phyloP scores from a whole-genome alignment of 92 coral and sea anemone genomes.

The Zoanthus sansibaricus region DNA sequence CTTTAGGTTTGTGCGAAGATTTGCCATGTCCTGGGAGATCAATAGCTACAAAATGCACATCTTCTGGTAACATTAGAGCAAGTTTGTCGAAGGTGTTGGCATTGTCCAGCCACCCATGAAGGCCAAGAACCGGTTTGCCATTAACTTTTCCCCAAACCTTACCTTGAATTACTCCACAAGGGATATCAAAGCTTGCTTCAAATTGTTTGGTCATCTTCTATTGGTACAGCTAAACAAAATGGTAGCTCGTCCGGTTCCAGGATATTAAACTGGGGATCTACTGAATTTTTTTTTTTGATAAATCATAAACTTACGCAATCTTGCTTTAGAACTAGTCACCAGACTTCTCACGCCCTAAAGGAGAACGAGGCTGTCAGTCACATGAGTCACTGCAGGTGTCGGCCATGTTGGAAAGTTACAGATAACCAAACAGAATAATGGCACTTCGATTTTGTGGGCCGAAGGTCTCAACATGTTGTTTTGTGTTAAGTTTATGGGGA shows the following conservation, averaged over 20 bases:
- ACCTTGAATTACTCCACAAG: conserved; percentile 82
- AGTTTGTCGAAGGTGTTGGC: conserved; percentile 79
- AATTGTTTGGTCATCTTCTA: not conserved
- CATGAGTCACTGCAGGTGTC: conserved; percentile 58
- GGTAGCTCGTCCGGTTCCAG: not conserved
- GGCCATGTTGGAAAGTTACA: conserved; percentile 72
- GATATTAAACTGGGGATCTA: no score
- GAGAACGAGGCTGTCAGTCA: conserved; percentile 56
- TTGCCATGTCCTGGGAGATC: conserved; percentile 87
- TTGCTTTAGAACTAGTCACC: not conserved
- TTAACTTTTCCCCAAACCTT: conserved; percentile 72
- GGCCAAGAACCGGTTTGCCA: conserved; percentile 74
- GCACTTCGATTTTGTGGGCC: conserved; percentile 90
- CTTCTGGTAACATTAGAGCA: conserved; percentile 68
- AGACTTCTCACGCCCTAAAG: conserved; percentile 5
- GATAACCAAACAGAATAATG: conserved; percentile 18
- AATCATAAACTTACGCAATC: not conserved
- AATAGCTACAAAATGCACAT: conserved; percentile 69
- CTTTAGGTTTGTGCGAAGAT: conserved; percentile 75
- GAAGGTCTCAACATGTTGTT: conserved; percentile 90
- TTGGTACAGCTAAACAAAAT: no score
- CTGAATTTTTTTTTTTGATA: no score
- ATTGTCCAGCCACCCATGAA: conserved; percentile 86
- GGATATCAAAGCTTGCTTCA: conserved; percentile 63
- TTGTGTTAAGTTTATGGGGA: conserved; percentile 96